Evolutionary conservation across 1,140 invertebrate genomes (phyloP), one percentile per base, ranked within the genome.

Genomic region (Drosophila melanica): DNA sequence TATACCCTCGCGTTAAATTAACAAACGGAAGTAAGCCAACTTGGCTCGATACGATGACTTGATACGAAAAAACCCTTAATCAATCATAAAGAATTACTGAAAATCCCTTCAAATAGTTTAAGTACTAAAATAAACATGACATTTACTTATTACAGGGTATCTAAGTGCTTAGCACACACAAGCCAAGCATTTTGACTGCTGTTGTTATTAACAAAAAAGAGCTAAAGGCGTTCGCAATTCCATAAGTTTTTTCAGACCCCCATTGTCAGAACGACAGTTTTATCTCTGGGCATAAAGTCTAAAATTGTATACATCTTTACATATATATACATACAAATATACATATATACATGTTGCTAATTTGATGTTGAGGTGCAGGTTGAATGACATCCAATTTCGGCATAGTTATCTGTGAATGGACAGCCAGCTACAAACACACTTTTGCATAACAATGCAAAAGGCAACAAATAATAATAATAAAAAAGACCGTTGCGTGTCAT

Each of bases 391-490:
- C 18, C 55, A 8, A 41, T 58, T 48, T 58, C 14, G 16, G 20
- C 54, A 54, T 11, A 54, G 37, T 20, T 51, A 42, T 65, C 16
- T 60, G 16, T 60, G 44, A 63, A 50, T 63, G 45, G 27, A 30
- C 14, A 8, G 16, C 5, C 4, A 30, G 55, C 39, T 48, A 23
- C 79, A 57, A 63, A 65, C 10, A 53, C 16, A 73, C 54, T 73
- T 58, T 73, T 60, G 62, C 65, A 79, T 84, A 69, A 69, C 66
- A 69, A 63, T 63, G 47, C 41, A 68, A 73, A 67, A 16, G 12
- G 37, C 37, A 27, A 55, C 16, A 67, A 45, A 45, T 33, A 35
- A 8, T 44, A 62, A 47, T n/a, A 35, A 33, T 8, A 35, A 35
- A 35, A 35, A 35, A 35, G 9, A 0, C 37, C 62, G 62, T 62